Evolutionary conservation across 1,140 invertebrate genomes (phyloP).

Genomic region (Papilio machaon): DNA sequence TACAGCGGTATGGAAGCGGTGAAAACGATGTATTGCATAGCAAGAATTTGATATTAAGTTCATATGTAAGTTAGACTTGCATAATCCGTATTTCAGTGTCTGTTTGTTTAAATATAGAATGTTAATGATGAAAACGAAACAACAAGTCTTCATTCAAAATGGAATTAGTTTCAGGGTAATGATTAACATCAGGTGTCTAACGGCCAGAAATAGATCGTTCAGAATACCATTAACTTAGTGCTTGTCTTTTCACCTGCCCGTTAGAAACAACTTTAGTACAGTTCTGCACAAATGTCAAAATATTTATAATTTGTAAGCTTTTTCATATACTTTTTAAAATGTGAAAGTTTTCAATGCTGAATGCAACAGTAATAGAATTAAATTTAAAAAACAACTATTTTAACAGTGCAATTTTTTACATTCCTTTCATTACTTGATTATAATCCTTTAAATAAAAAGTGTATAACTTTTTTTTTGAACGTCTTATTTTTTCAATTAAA

Average conservation of each 20-base stretch:
- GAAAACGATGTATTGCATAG: neutral
- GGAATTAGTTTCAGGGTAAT: constrained; percentile 14
- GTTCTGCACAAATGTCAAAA: neutral
- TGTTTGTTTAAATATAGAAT: neutral
- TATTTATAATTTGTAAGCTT: neutral
- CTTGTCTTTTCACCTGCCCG: constrained; percentile 48
- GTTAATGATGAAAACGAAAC: constrained; percentile 14
- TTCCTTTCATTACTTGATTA: too few relatives aligned
- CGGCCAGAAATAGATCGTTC: constrained; percentile 47
- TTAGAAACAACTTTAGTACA: constrained; percentile 40
- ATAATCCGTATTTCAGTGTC: neutral
- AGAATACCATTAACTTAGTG: constrained; percentile 46
- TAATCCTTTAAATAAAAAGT: too few relatives aligned
- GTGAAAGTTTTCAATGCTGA: too few relatives aligned
- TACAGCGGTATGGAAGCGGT: neutral
- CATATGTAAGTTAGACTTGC: neutral
- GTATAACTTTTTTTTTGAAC: too few relatives aligned
- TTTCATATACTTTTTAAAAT: too few relatives aligned
- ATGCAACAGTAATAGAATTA: too few relatives aligned
- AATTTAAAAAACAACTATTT: too few relatives aligned
- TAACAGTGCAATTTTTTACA: too few relatives aligned
- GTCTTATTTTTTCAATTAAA: neutral
- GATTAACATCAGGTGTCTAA: constrained; percentile 29
- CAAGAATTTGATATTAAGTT: neutral
- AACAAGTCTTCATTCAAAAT: constrained; percentile 11